Base-by-base conservation (phyloP, 2,888 invertebrate species). In the Polyploca ridens region DNA sequence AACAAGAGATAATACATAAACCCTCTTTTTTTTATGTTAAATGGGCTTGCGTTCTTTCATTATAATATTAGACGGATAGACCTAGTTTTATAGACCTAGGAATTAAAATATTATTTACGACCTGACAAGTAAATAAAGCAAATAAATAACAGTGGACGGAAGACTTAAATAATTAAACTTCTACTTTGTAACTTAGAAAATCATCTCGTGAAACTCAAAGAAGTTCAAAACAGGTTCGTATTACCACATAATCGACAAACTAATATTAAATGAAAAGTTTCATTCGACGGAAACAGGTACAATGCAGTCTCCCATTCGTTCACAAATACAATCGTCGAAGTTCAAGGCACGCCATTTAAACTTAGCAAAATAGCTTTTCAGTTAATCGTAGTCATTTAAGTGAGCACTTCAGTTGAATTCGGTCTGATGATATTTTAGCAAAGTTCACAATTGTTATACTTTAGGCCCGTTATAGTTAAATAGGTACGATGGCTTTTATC, bases 351-450 rank as follows among this genome's bases (percentile, higher is more conserved):
- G 81, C 88, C 83, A 86, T 90, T 90, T 88, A 87, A 90, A 91
- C 89, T 91, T 90, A 67, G 84, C 76, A 84, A 87, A 91, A 90
- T 89, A 85, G 88, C 89, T 88, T 88, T 88, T 82, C 82, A 89
- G 87, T 88, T 91, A 92, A 92, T 90, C 87, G 89, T 76, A 84
- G 89, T 88, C 88, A 86, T 92, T 92, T 88, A 79, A 81, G 82
- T 69, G 85, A 88, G 85, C 81, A 83, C 86, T 86, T 81, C 81
- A 75, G 76, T 83, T 77, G 84, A 81, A 79, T 84, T 89, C 83
- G 73, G 77, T 75, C 80, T 85, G 84, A 87, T 87, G 84, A 83
- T 87, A 82, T 87, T 89, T 87, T 82, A 85, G 85, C 77, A 67
- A 85, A 87, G 81, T 86, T 85, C 76, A 41, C 63, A 13, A 33